Evolutionary conservation across 2,888 invertebrate species (phyloP), one percentile per base, ranked within the genome.

Genomic region (Andricus curvator): DNA sequence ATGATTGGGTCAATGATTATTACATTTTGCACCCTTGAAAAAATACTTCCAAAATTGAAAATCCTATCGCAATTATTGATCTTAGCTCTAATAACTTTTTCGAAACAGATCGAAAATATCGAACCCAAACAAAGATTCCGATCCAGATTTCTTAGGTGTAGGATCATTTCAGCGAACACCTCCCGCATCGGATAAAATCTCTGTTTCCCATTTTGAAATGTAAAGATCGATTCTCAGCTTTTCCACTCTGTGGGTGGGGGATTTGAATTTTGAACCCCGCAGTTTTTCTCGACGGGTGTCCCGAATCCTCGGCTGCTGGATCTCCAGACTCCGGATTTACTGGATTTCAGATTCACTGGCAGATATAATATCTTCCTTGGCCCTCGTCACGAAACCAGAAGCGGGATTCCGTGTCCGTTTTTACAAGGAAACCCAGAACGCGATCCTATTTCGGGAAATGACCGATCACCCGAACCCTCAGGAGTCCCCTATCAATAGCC

Each of bases 281-380:
- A 11, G 74, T 56, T 74, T 74, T 74, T 74, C 74, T n/a, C 74
- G 51, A 74, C 51, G 74, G 74, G 74, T 51, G 74, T 33, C 51
- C 74, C 37, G 74, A 56, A 51, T 74, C 6, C 70, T 67, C 22
- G n/a, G 41, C 67, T 67, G 33, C 37, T n/a, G 67, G 15, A 67
- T 67, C 41, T 41, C 4, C 48, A 48, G 25, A 33, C 20, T 48
- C 20, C 11, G 11, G 70, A 51, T 17, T 29, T 41, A 67, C 67
- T 70, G 17, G 25, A 70, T 51, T 44, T 9, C 15, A 48, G 68
- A 48, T 68, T 25, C 68, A 41, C 33, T 44, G 29, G 25, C 33
- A 56, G 74, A 74, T 74, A 56, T n/a, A 56, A 1, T 56, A 74
- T 74, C 51, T 56, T 51, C 20, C 11, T 25, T 29, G 51, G 48